Base-by-base conservation (phyloP, 2,888 invertebrate species). In the Seira musarum region DNA sequence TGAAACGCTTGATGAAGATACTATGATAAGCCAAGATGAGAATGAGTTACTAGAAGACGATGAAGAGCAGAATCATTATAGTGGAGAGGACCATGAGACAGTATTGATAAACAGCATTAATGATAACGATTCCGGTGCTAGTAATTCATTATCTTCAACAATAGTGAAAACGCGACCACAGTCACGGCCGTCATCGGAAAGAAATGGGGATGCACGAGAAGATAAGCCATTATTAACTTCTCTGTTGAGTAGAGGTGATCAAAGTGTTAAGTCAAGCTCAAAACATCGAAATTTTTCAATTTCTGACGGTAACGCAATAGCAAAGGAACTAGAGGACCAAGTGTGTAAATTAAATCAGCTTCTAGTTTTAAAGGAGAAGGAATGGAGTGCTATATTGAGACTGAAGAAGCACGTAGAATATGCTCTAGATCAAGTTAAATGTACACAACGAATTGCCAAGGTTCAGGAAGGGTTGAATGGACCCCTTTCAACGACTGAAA, bases 331-430 rank as follows among this genome's bases (percentile, higher is more conserved):
- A 46, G 79, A 82, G 49, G 75, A 75, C 24, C 78, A 82, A 21
- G 63, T 79, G 2, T 49, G 6, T n/a, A 74, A 78, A 46, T 67
- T 85, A 15, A 78, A 67, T 21, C 63, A 70, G n/a, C 64, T 83
- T 8, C 57, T 80, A 8, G 35, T 46, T 8, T 35, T 83, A 87
- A 96, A 96, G 88, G 96, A 96, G 89, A 92, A 93, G 86, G 96
- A 96, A 88, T 95, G 95, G 94, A 95, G 96, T 88, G 93, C 94
- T 80, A 93, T 96, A 72, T 88, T 96, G 15, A 93, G 94, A 87
- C 90, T 95, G 85, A 94, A 94, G 88, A 95, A 95, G 88, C 91
- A 95, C 2, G 96, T 96, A 89, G 95, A 96, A 87, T 95, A 96
- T 88, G 92, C 95, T 22, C 90, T 94, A 68, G 89, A 94, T 6